Evolutionary conservation across 92 coral and sea anemone genomes (phyloP).

Genomic region (Anthopleura xanthogrammica): DNA sequence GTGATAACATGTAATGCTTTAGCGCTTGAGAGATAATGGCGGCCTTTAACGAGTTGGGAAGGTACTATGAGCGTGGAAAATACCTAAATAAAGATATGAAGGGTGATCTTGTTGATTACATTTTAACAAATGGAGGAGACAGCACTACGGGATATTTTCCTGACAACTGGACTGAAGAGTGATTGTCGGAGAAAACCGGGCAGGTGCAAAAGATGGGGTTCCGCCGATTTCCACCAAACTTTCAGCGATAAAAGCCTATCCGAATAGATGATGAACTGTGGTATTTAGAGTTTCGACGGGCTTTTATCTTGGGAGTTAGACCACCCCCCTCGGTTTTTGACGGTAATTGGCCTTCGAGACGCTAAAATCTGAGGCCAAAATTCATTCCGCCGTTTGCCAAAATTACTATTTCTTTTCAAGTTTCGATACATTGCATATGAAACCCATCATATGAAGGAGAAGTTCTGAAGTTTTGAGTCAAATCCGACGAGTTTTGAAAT

Average conservation of each 20-base stretch:
- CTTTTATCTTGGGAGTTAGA: background rate
- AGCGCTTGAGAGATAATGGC: no score
- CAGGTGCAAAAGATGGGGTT: conserved; percentile 1
- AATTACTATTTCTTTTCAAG: background rate
- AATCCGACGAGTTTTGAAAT: background rate
- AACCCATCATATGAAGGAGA: background rate
- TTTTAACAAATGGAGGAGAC: conserved; percentile 42
- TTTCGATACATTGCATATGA: background rate
- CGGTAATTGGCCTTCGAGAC: background rate
- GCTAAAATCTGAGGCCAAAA: background rate
- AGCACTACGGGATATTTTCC: conserved; percentile 41
- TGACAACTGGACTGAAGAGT: conserved; percentile 19
- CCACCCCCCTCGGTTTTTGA: conserved; percentile 3
- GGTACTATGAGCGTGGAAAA: no score
- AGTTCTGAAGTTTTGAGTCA: background rate
- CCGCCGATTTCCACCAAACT: background rate
- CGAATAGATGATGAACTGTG: background rate
- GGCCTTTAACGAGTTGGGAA: no score
- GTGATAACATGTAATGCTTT: no score
- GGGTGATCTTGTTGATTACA: conserved; percentile 33
- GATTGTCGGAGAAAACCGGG: conserved; percentile 8
- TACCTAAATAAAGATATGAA: conserved; percentile 7
- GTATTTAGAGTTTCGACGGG: background rate
- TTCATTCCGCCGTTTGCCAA: background rate
- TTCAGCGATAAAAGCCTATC: background rate